These are phyloP conservation scores for Nerophis lumbriciformis DNA, from an alignment of 2,113 vertebrate genomes.

Conservation along the genomic window DNA sequence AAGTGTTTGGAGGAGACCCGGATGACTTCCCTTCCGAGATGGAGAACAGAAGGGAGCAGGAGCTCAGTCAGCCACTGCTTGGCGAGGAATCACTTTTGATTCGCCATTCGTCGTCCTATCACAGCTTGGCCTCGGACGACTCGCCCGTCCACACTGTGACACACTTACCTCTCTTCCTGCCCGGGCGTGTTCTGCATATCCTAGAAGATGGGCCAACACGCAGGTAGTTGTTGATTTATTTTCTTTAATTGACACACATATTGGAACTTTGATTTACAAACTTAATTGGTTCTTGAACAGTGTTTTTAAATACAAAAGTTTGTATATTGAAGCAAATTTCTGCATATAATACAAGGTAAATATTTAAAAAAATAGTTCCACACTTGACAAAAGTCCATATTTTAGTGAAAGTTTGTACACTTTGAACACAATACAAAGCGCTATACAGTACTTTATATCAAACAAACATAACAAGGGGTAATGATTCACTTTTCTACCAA, in stretches of 20 bases:
- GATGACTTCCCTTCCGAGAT: slow-evolving; percentile 84
- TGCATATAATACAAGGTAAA: no score
- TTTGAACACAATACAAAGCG: no score
- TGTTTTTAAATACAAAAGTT: no score
- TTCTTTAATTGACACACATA: background rate
- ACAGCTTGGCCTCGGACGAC: slow-evolving; percentile 74
- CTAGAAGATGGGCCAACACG: slow-evolving; percentile 77
- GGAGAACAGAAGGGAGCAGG: slow-evolving; percentile 72
- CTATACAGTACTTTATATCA: no score
- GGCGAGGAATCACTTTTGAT: slow-evolving; percentile 86
- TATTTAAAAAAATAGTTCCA: no score
- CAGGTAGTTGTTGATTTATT: slow-evolving; percentile 58
- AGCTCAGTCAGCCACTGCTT: slow-evolving; percentile 82
- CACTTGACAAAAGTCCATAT: no score
- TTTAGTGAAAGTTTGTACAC: no score
- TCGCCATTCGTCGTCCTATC: slow-evolving; percentile 77
- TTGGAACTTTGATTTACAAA: no score
- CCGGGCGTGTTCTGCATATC: slow-evolving; percentile 85
- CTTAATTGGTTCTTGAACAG: no score
- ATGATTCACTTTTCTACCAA: no score
- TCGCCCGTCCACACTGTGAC: slow-evolving; percentile 70
- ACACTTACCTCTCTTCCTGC: slow-evolving; percentile 83
- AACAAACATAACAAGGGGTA: no score
- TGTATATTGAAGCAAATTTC: no score
- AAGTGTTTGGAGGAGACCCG: slow-evolving; percentile 84